Base-by-base conservation (phyloP, 2,888 invertebrate genomes). In the Chaitophorus viminalis region DNA sequence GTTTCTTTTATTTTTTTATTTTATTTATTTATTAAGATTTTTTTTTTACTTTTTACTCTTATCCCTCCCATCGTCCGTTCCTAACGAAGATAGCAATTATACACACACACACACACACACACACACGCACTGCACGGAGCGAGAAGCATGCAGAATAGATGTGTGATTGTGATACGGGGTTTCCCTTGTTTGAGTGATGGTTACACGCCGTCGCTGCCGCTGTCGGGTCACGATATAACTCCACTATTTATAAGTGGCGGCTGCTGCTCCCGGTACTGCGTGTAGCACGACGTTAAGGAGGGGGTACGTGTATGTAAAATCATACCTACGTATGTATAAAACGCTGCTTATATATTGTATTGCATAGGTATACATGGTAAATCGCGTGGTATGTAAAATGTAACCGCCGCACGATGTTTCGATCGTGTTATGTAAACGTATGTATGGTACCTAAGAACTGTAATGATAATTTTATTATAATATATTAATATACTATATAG, bases 61-160 rank as follows among this genome's bases (percentile, higher is more conserved):
- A n/a, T n/a, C 46, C 46, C 46, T 11, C 46, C 14, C 46, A 8
- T 39, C 36, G 36, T 6, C 46, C 46, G 46, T 46, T 46, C 46
- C 11, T 54, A 39, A 87, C 87, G 79, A 74, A 87, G 87, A 87
- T 81, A 81, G 87, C 79, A 87, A 87, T 87, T 81, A 87, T 86
- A 86, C 60, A 36, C 76, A 14, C 68, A 25, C 65, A 17, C 65
- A 85, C 60, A 54, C 76, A 25, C 68, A 33, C 65, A 14, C 65
- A n/a, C 46, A 9, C 46, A 46, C 46, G 18, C 31, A 18, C 11
- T 21, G 8, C n/a, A 14, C n/a, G 29, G 8, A 18, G 83, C 65
- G 29, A 25, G n/a, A 75, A 36, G 31, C 65, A 52, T 33, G 77
- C 85, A 70, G 85, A 85, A 85, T 77, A 83, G 86, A 86, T 86